Base-by-base conservation (phyloP, 2,888 invertebrate species). In the Caenorhabditis sp. region DNA sequence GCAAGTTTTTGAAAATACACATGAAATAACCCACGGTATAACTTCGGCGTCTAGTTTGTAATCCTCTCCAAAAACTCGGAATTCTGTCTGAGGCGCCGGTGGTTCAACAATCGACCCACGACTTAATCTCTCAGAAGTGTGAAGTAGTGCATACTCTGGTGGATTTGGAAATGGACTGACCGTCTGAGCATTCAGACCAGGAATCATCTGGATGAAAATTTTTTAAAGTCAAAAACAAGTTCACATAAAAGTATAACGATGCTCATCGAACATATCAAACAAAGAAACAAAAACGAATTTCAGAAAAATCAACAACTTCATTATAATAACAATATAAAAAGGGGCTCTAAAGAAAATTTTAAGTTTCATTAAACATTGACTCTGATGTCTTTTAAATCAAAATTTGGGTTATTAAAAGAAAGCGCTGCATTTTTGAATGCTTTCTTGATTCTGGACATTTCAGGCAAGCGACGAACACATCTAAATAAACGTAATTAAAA, bases 121-220 rank as follows among this genome's bases (percentile, higher is more conserved):
- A 68, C 67, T 78, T 26, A 85, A 75, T 31, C 70, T 61, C 23
- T 84, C 84, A 17, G 68, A 71, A 12, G 85, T 81, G 76, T 87
- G 88, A 61, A 62, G 26, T 12, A 70, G 63, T 8, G 82, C 81
- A 65, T 82, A 87, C 17, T 81, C 78, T 17, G 87, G 87, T 17
- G 87, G 87, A 12, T 75, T 66, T 12, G 88, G 88, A 66, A 84
- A 88, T 17, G 84, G 78, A 58, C 83, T 79, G 27, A 77, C 70
- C 10, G 79, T 70, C 65, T 78, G 86, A 52, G 75, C 54, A n/a
- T 63, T 68, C 50, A 73, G 59, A n/a, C 61, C 64, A 26, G 72
- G 65, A 31, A 66, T 59, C 78, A 78, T 76, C 21, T 56, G 10
- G 10, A 31, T 7, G 31, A 31, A 31, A 4, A 31, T 31, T 7